Evolutionary conservation across 2,797 vertebrate species (phyloP), one percentile per base, ranked within the genome.

Genomic region (Babyrousa celebensis): DNA sequence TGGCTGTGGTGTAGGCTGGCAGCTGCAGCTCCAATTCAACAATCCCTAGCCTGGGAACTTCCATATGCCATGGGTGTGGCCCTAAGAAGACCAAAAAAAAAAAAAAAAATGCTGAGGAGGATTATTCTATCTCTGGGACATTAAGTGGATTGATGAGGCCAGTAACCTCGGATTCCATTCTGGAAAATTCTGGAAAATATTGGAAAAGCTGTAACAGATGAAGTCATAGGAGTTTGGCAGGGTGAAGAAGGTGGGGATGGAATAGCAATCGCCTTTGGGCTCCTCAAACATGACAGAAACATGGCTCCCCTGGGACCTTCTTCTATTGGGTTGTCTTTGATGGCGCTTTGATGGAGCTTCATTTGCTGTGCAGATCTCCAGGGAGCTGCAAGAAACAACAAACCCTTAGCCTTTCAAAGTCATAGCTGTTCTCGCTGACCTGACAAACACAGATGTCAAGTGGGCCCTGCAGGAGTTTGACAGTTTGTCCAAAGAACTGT

Each of bases 371-470:
- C 20, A 32, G 29, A 52, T 88, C 89, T 77, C 75, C 6, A 16
- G 12, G 52, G 23, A 88, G 56, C 71, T 77, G 56, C 82, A 87
- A 65, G 80, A 89, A 95, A 79, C 7, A 32, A 56, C 43, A 89
- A 77, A 80, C 52, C 29, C 17, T 54, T 29, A 80, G 78, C 21
- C 54, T 91, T 95, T 67, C n/a, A 48, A 36, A 78, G 74, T 15
- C 10, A 10, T 6, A 54, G 58, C 54, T 3, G 0, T 52, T 83
- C 63, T 87, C 7, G 2, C 8, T 79, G 91, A 89, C 36, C 75
- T 67, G 12, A 83, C 71, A 92, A 71, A 91, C 67, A 70, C 27
- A 96, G 85, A 80, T 20, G 77, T 95, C 82, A 88, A 92, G 88
- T 65, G 84, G 27, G 68, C 62, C n/a, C 88, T 27, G 74, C 11